phyloP scores from a whole-genome alignment of 2,888 invertebrate species.

The Fabriciana adippe region DNA sequence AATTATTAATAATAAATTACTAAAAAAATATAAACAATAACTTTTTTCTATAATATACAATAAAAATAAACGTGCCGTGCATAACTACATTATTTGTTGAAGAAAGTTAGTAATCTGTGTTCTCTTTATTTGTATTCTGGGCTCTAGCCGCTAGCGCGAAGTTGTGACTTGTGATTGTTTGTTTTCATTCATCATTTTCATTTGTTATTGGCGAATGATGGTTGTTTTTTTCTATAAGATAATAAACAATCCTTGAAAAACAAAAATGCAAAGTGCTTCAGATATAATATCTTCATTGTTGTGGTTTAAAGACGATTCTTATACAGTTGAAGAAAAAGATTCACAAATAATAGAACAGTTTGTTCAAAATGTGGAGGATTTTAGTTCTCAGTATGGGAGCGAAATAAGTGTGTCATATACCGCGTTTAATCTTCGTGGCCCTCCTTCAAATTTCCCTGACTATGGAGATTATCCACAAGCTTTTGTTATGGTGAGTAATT shows the following conservation, averaged over 20 bases:
- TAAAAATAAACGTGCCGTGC: too few relatives aligned
- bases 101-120: too few relatives aligned
- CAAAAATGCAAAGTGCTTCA: slow-evolving; percentile 70
- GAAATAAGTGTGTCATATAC: slow-evolving; percentile 94
- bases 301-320: slow-evolving; percentile 65
- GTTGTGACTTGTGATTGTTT: background rate
- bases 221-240: slow-evolving; percentile 19
- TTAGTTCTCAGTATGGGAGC: slow-evolving; percentile 95
- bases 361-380: slow-evolving; percentile 89
- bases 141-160: too few relatives aligned
- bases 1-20: too few relatives aligned
- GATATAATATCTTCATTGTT: slow-evolving; percentile 72
- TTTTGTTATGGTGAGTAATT: slow-evolving; percentile 89
- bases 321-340: slow-evolving; percentile 58
- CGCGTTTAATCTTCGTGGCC: slow-evolving; percentile 92
- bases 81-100: too few relatives aligned
- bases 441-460: slow-evolving; percentile 91
- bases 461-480: slow-evolving; percentile 96
- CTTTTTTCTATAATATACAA: too few relatives aligned
- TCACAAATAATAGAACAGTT: slow-evolving; percentile 86
- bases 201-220: background rate
- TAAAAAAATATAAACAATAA: too few relatives aligned
- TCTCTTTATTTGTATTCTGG: too few relatives aligned
- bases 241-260: slow-evolving; percentile 21
- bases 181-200: slow-evolving; percentile 11